phyloP scores from a whole-genome alignment of 2,113 vertebrate species.

The Odocoileus virginianus region DNA sequence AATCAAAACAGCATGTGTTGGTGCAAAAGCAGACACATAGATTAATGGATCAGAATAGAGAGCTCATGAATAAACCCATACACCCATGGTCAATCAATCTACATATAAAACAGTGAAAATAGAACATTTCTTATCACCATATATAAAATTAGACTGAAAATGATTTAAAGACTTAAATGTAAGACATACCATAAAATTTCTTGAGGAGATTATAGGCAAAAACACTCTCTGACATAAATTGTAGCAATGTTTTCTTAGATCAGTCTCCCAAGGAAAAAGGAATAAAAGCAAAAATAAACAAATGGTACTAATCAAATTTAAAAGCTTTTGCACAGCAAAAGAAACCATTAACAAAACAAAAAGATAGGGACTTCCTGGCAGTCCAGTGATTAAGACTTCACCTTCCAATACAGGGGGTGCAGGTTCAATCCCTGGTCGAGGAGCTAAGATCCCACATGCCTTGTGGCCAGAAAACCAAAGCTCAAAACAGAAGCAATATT shows the following conservation, averaged over 20 bases:
- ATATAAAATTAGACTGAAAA: not conserved
- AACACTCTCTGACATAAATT: not conserved
- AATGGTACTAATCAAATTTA: not conserved
- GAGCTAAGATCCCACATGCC: not conserved
- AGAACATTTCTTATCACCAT: not conserved
- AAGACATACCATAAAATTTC: not conserved
- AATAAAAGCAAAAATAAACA: not conserved
- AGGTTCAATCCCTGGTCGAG: not conserved
- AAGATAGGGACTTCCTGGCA: not conserved
- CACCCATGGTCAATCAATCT: not conserved
- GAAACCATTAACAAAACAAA: not conserved
- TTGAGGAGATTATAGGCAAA: not conserved
- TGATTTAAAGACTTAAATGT: not conserved
- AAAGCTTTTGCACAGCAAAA: not conserved
- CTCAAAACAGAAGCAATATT: not conserved
- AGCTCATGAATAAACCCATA: not conserved
- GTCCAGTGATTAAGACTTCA: not conserved
- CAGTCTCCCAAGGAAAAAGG: not conserved
- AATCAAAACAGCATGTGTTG: not conserved
- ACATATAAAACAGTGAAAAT: not conserved
- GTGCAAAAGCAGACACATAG: not conserved
- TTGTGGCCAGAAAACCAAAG: not conserved
- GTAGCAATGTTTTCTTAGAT: not conserved
- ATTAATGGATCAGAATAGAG: not conserved
- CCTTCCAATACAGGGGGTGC: not conserved